Percentiles rank a stretch among this genome's conserved stretches.
These are phyloP conservation scores for Myotis planiceps DNA, from an alignment of 2,797 vertebrate species.

Conservation along the genomic window DNA sequence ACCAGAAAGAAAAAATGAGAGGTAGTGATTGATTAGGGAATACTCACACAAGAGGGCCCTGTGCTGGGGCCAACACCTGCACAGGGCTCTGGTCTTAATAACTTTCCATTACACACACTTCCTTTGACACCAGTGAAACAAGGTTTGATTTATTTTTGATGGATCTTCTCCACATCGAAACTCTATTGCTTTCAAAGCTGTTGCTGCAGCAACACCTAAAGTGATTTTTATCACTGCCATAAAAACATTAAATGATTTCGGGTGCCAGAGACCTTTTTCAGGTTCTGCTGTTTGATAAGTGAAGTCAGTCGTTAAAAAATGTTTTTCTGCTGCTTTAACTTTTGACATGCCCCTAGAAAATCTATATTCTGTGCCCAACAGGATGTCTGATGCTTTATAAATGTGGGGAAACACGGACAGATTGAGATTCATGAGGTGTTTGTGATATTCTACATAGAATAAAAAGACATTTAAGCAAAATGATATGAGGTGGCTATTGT, in stretches of 20 bases:
- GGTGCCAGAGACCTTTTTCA: constrained; percentile 74
- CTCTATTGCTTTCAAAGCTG: constrained; percentile 82
- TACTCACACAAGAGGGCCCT: constrained; percentile 52
- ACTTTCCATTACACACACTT: constrained; percentile 81
- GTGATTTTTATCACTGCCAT: constrained; percentile 83
- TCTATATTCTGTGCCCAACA: constrained; percentile 55
- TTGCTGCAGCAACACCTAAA: constrained; percentile 81
- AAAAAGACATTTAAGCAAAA: constrained; percentile 40
- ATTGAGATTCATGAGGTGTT: constrained; percentile 37
- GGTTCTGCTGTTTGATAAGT: constrained; percentile 77
- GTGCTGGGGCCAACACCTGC: constrained; percentile 66
- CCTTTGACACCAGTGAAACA: constrained; percentile 80
- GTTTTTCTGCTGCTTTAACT: constrained; percentile 79
- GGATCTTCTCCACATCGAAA: constrained; percentile 79
- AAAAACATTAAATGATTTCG: constrained; percentile 83
- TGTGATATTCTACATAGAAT: constrained; percentile 45
- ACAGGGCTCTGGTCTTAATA: constrained; percentile 80
- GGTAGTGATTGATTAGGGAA: constrained; percentile 71
- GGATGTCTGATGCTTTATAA: constrained; percentile 57
- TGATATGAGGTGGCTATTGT: background rate
- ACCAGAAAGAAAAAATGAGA: constrained; percentile 64
- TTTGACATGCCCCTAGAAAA: constrained; percentile 74
- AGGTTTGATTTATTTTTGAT: constrained; percentile 87
- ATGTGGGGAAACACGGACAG: background rate
- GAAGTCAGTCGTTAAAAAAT: constrained; percentile 74